phyloP scores from a whole-genome alignment of 2,113 vertebrate species.

The Zosterops pallidus region DNA sequence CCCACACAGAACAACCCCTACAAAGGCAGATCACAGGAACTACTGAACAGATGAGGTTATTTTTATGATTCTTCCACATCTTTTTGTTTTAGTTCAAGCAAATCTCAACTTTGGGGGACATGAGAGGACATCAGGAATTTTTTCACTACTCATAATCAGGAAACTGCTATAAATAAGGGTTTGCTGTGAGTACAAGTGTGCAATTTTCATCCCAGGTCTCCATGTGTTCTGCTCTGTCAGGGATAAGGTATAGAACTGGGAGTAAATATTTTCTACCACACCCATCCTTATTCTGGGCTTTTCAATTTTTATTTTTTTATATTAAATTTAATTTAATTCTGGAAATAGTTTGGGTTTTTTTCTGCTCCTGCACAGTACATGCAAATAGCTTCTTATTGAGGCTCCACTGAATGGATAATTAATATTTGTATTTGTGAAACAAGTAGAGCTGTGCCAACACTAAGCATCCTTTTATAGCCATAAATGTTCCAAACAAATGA shows the following conservation, averaged over 20 bases:
- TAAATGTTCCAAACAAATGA: not conserved
- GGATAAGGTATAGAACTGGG: not conserved
- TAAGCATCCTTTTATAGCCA: not conserved
- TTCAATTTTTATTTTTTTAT: not conserved
- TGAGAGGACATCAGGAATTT: not conserved
- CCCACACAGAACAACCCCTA: not conserved
- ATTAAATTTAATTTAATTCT: not conserved
- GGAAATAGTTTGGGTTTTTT: not conserved
- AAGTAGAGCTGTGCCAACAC: not conserved
- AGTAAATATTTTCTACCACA: not conserved
- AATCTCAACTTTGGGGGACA: not conserved
- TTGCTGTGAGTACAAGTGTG: not conserved
- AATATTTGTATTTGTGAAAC: not conserved
- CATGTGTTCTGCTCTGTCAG: not conserved
- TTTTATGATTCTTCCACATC: not conserved
- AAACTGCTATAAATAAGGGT: not conserved
- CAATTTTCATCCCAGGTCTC: not conserved
- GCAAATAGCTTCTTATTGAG: not conserved
- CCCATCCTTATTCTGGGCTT: not conserved
- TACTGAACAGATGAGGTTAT: not conserved
- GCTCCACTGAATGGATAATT: not conserved
- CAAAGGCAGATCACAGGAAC: not conserved
- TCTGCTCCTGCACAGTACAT: not conserved
- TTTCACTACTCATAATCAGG: not conserved
- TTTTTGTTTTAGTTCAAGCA: constrained; percentile 16